A percentile compares a stretch with the other conserved stretches of the same genome.
These are phyloP conservation scores for Eira barbara DNA, from an alignment of 2,113 vertebrate species.

Conservation along the genomic window DNA sequence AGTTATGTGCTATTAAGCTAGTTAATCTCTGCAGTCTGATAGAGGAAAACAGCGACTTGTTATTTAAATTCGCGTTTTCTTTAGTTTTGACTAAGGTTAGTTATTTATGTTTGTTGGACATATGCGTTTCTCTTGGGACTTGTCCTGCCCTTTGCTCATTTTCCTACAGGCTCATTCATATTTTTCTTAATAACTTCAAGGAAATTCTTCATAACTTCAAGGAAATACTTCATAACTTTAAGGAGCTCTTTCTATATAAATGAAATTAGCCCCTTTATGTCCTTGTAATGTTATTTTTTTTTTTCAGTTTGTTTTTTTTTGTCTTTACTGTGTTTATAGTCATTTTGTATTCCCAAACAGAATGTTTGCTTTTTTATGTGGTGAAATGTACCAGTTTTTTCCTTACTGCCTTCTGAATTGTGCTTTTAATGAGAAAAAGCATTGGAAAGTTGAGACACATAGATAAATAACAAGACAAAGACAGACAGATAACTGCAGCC, in stretches of 20 bases:
- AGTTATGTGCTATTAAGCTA: neutral
- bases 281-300: neutral
- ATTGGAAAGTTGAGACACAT: neutral
- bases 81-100: neutral
- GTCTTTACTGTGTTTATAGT: neutral
- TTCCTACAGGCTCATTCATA: neutral
- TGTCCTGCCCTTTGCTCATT: neutral
- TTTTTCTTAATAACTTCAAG: constrained; percentile 36
- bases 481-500: neutral
- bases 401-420: neutral
- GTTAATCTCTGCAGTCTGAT: neutral
- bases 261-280: neutral
- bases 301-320: neutral
- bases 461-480: neutral
- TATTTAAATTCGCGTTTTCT: neutral
- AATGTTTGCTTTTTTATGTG: neutral
- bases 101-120: neutral
- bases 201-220: constrained; percentile 12
- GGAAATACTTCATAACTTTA: constrained; percentile 10
- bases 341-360: neutral
- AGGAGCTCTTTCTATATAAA: neutral
- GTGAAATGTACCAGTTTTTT: neutral
- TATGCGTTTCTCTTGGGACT: neutral
- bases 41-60: neutral
- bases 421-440: constrained; percentile 21